Evolutionary conservation across 2,113 vertebrate genomes (phyloP), one percentile per base, ranked within the genome.

Genomic region (Pluvialis apricaria): DNA sequence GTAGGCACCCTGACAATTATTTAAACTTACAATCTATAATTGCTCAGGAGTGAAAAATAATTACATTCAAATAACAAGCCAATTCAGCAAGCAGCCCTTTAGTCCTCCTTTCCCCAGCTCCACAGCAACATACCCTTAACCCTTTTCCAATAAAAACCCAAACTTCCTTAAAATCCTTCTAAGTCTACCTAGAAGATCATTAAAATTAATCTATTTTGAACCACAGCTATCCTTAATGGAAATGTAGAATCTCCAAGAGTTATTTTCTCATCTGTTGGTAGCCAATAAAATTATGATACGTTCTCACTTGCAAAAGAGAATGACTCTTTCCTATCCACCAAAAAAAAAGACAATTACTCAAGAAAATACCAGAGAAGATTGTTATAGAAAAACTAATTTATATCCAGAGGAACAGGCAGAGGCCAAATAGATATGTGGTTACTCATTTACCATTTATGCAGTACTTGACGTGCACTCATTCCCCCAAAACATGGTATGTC

Each of bases 1-100:
- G 88, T 86, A 93, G 92, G 96, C 79, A 85, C 62, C 78, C 87
- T 73, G 79, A 60, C 68, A 94, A 90, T 94, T 97, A 92, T 77
- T 97, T 95, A 87, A 92, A 89, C 58, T 81, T 86, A 45, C 82
- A 94, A 92, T 82, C 89, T 90, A 4, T 85, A 92, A 96, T 82
- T 89, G 75, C 78, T 85, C 78, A 73, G 84, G 51, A 97, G 84
- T 55, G 77, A 95, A 90, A 94, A 94, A 92, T 88, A 95, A 95
- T 94, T 88, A 49, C 78, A 87, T 86, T 84, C 94, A 87, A 90
- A 87, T 62, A 91, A 91, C 57, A 79, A 89, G 78, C 15, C 62
- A 52, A 92, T 61, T 91, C 92, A 87, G 86, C 61, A 79, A 85
- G 76, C 54, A 94, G 93, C 71, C 79, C 55, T 94, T 82, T 82